Conservation (phyloP, 2,888 invertebrate genomes). For the Brachyptera putata region DNA sequence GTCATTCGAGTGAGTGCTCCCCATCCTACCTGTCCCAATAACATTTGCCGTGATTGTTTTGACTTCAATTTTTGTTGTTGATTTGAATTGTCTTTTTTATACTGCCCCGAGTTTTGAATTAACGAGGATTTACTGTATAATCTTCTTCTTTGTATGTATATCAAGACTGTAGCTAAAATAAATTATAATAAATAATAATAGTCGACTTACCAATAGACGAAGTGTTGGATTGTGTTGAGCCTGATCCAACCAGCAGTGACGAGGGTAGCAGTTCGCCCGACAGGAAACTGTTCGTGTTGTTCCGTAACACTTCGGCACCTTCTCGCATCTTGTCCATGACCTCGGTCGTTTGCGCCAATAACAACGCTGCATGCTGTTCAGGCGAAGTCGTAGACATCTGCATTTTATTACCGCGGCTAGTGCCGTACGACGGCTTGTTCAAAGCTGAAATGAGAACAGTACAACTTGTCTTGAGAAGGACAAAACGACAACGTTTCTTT, state of each 20-base stretch:
- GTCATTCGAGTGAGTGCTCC: too few relatives aligned
- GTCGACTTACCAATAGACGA: conserved; percentile 25
- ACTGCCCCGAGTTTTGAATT: too few relatives aligned
- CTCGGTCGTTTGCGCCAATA: conserved; percentile 56
- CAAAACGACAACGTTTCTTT: too few relatives aligned
- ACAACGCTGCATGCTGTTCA: conserved; percentile 33
- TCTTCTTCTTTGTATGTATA: too few relatives aligned
- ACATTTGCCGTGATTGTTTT: too few relatives aligned
- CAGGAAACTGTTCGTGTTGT: conserved; percentile 74
- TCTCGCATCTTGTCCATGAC: conserved; percentile 63
- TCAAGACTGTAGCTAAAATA: too few relatives aligned
- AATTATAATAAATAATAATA: too few relatives aligned
- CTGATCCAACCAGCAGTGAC: conserved; percentile 41
- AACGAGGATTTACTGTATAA: too few relatives aligned
- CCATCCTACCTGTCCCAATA: too few relatives aligned
- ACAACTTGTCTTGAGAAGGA: too few relatives aligned
- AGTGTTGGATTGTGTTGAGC: conserved; percentile 22
- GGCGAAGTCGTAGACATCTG: conserved; percentile 19
- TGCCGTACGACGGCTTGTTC: conserved; percentile 40
- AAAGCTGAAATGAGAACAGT: conserved; percentile 38
- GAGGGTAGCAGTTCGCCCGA: conserved; percentile 60
- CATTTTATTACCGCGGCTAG: conserved; percentile 41
- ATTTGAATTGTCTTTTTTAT: too few relatives aligned
- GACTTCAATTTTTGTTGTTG: too few relatives aligned
- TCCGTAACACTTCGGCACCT: conserved; percentile 66